phyloP scores from a whole-genome alignment of 2,888 invertebrate genomes.

The Xestia ashworthii region DNA sequence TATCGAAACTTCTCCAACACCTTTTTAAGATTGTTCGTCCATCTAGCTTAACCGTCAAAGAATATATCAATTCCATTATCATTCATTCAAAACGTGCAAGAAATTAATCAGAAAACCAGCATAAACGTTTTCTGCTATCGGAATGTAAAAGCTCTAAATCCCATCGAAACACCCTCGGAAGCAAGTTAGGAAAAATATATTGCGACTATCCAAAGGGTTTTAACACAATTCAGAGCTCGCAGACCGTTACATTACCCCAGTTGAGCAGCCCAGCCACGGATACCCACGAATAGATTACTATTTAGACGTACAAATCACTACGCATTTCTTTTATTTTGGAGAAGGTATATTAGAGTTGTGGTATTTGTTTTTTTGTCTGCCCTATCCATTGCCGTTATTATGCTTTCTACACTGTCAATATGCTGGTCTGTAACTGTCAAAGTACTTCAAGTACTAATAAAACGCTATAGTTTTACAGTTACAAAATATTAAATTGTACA shows the following conservation, averaged over 20 bases:
- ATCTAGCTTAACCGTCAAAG: background rate
- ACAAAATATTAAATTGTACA: background rate
- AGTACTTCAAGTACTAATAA: no score
- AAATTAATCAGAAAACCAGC: slow-evolving; percentile 24
- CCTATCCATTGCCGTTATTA: background rate
- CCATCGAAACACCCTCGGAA: slow-evolving; percentile 57
- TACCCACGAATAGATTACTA: slow-evolving; percentile 52
- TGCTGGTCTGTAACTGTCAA: no score
- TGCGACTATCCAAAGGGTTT: slow-evolving; percentile 65
- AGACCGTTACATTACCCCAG: slow-evolving; percentile 65
- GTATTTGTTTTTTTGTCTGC: slow-evolving; percentile 17
- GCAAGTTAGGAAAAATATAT: slow-evolving; percentile 65
- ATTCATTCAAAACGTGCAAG: slow-evolving; percentile 17
- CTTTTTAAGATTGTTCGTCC: background rate
- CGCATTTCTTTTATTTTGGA: slow-evolving; percentile 32
- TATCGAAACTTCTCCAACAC: background rate
- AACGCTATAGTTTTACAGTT: background rate
- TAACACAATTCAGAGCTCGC: slow-evolving; percentile 65
- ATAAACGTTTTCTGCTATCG: slow-evolving; percentile 22
- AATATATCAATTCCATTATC: background rate
- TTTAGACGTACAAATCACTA: slow-evolving; percentile 52
- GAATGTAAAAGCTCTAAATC: slow-evolving; percentile 44
- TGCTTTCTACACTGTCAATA: background rate
- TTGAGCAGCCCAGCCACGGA: slow-evolving; percentile 56
- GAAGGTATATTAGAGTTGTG: slow-evolving; percentile 18